Conservation (phyloP, 2,888 invertebrate genomes). For the Limnephilus lunatus region DNA sequence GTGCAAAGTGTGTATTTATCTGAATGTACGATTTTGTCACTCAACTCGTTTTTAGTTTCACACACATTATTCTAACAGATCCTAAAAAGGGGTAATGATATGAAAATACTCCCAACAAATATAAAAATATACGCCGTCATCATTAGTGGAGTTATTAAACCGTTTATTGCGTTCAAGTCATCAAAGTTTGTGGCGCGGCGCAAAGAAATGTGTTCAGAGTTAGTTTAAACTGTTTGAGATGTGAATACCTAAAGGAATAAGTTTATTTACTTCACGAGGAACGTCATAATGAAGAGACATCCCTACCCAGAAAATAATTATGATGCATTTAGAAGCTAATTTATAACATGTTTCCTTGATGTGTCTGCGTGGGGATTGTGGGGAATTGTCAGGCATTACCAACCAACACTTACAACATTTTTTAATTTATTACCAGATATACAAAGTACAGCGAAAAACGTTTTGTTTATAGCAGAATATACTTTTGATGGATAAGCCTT, state of each 20-base stretch:
- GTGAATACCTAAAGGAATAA: background rate
- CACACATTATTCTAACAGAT: too few relatives aligned
- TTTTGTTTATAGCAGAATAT: too few relatives aligned
- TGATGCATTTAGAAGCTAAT: constrained; percentile 55
- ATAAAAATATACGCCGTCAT: background rate
- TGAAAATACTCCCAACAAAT: background rate
- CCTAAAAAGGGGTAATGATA: background rate
- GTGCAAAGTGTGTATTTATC: too few relatives aligned
- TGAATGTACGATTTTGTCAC: background rate
- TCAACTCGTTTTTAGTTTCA: background rate
- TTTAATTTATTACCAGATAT: too few relatives aligned
- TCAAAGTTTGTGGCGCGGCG: background rate
- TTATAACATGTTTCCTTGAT: constrained; percentile 48
- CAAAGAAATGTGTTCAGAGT: background rate
- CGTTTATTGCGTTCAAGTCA: constrained; percentile 6
- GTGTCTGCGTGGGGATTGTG: constrained; percentile 17
- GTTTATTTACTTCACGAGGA: background rate
- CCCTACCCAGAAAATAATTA: constrained; percentile 49
- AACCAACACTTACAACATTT: background rate
- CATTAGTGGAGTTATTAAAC: background rate
- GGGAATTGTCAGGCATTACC: background rate
- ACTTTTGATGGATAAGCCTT: too few relatives aligned
- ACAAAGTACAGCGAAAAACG: too few relatives aligned
- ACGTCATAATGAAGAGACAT: background rate
- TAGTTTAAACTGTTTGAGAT: background rate